Evolutionary conservation across 2,888 invertebrate species (phyloP).

Genomic region (Nemotelus pantherinus): DNA sequence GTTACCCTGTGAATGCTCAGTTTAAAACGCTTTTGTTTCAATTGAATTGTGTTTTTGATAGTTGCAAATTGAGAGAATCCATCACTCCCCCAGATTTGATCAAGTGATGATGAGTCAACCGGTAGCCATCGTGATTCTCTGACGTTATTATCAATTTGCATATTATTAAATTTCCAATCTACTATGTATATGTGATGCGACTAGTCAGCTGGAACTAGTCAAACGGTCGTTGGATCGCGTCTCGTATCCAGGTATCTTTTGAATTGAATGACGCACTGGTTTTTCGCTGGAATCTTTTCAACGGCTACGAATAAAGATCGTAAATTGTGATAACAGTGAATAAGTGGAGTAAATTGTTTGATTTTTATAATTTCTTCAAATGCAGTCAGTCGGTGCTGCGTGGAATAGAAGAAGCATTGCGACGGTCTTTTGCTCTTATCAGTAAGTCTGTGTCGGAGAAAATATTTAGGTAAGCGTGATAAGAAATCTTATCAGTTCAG

Average conservation of each 20-base stretch:
- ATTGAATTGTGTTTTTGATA: slow-evolving; percentile 7
- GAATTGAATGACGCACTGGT: slow-evolving; percentile 19
- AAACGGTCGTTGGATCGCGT: background rate
- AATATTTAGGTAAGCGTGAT: slow-evolving; percentile 33
- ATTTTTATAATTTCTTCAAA: background rate
- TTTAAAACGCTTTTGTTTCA: slow-evolving; percentile 15
- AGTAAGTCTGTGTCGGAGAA: slow-evolving; percentile 9
- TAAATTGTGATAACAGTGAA: slow-evolving; percentile 9
- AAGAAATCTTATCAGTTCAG: slow-evolving; percentile 9
- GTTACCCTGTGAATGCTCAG: background rate
- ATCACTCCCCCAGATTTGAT: background rate
- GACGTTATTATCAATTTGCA: slow-evolving; percentile 19
- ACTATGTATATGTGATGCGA: background rate
- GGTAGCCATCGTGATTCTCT: background rate
- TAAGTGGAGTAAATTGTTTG: background rate
- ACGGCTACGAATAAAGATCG: background rate
- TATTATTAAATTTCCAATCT: background rate
- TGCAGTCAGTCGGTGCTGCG: background rate
- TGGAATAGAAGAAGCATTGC: background rate
- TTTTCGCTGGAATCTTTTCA: slow-evolving; percentile 26
- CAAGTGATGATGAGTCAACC: slow-evolving; percentile 29
- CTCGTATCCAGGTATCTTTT: slow-evolving; percentile 7
- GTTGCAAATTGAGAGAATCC: background rate
- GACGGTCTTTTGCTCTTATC: background rate
- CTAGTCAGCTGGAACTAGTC: slow-evolving; percentile 24